These are phyloP conservation scores for Daboia siamensis DNA, from an alignment of 2,113 vertebrate species.

Conservation along the genomic window DNA sequence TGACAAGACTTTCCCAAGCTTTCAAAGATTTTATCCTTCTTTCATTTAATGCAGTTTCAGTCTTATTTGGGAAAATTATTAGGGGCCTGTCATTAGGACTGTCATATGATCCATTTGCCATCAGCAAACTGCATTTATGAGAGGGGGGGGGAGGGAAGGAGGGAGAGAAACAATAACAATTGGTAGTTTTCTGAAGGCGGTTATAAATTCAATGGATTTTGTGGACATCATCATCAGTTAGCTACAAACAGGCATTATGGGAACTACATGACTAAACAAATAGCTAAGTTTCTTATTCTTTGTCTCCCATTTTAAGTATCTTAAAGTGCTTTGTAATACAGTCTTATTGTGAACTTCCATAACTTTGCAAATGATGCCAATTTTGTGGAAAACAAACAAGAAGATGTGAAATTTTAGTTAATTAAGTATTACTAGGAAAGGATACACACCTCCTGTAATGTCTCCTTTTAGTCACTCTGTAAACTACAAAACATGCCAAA, in stretches of 20 bases:
- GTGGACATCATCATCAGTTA: neutral
- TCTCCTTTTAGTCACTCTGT: neutral
- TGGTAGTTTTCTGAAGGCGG: neutral
- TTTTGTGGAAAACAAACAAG: neutral
- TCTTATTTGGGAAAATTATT: neutral
- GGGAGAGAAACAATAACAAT: neutral
- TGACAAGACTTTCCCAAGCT: neutral
- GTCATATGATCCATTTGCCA: neutral
- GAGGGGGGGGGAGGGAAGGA: neutral
- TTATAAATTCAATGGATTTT: neutral
- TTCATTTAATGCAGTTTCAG: neutral
- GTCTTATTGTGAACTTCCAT: neutral
- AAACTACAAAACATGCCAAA: neutral
- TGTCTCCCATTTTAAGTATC: neutral
- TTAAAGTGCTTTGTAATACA: neutral
- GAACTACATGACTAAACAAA: neutral
- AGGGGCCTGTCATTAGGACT: neutral
- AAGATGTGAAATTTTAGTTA: neutral
- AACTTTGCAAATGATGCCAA: neutral
- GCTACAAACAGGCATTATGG: neutral
- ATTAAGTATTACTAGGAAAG: neutral
- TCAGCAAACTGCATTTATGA: neutral
- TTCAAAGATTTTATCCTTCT: neutral
- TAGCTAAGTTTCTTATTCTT: neutral
- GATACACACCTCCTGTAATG: neutral